These are phyloP conservation scores for Acrobasis repandana DNA, from an alignment of 2,888 invertebrate genomes.

Conservation along the genomic window DNA sequence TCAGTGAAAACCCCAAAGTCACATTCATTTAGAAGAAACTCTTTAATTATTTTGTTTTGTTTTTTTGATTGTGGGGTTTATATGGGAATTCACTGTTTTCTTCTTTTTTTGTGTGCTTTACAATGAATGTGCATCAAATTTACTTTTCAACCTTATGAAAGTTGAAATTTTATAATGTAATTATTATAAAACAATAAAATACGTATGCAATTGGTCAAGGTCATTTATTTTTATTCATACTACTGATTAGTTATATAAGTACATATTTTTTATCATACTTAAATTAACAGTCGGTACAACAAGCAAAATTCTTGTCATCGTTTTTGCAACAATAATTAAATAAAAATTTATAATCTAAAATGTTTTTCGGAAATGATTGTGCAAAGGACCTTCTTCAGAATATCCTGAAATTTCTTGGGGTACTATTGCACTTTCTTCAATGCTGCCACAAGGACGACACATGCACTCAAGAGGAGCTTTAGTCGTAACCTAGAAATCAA, in stretches of 20 bases:
- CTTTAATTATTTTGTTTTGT: no score
- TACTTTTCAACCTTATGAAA: no score
- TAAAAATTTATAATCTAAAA: slow-evolving; percentile 60
- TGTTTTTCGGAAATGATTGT: slow-evolving; percentile 90
- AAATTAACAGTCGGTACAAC: background rate
- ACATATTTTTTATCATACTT: background rate
- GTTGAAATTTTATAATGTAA: no score
- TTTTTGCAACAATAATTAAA: background rate
- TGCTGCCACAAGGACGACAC: slow-evolving; percentile 95
- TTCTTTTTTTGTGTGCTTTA: no score
- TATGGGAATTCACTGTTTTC: no score
- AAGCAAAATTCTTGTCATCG: background rate
- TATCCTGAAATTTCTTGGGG: slow-evolving; percentile 96
- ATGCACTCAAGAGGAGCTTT: slow-evolving; percentile 96
- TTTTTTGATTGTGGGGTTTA: no score
- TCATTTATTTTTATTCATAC: slow-evolving; percentile 38
- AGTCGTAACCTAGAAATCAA: slow-evolving; percentile 88
- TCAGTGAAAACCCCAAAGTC: no score
- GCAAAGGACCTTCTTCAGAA: slow-evolving; percentile 90
- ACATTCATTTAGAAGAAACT: no score
- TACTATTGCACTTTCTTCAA: slow-evolving; percentile 93
- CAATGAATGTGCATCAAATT: background rate
- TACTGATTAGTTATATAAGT: background rate
- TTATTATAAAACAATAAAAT: slow-evolving; percentile 5
- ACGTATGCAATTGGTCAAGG: slow-evolving; percentile 41